phyloP scores from a whole-genome alignment of 2,797 vertebrate species.

The Sebastes vulpes region DNA sequence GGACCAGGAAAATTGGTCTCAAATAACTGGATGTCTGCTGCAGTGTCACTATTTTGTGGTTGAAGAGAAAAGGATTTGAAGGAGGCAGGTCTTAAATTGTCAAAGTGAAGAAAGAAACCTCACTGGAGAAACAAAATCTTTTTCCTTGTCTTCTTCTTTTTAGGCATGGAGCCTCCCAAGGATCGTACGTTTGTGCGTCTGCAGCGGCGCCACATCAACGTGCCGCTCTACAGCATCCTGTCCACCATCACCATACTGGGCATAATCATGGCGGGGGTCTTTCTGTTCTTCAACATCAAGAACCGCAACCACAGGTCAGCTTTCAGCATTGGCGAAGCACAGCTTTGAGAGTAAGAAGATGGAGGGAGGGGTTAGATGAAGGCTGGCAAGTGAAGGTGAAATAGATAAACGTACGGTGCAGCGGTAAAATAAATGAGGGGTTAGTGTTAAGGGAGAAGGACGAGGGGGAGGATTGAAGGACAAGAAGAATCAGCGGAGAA shows the following conservation, averaged over 20 bases:
- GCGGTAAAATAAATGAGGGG: not conserved
- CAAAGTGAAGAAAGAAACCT: conserved; percentile 2
- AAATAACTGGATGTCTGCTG: conserved; percentile 31
- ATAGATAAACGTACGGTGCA: not conserved
- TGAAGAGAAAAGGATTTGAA: conserved; percentile 7
- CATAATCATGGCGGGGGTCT: conserved; percentile 99
- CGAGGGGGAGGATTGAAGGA: not conserved
- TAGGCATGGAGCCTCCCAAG: conserved; percentile 95
- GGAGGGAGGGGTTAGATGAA: conserved; percentile 3
- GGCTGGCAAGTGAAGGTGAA: conserved; percentile 7
- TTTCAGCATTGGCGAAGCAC: not conserved
- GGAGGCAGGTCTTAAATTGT: not conserved
- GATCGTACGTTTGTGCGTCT: conserved; percentile 95
- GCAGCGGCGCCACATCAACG: conserved; percentile 95
- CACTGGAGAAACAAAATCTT: not conserved
- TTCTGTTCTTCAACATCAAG: conserved; percentile 99
- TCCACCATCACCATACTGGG: conserved; percentile 97
- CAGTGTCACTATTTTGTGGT: conserved; percentile 19
- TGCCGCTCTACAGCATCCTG: conserved; percentile 97
- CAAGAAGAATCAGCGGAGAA: not conserved
- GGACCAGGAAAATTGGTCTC: conserved; percentile 38
- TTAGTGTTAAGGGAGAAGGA: not conserved
- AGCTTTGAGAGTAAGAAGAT: not conserved
- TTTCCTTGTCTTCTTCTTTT: conserved; percentile 16
- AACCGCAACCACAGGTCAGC: conserved; percentile 98